A percentile compares a stretch with the other conserved stretches of the same genome.
Evolutionary conservation across 2,797 vertebrate genomes (phyloP).

Genomic region (Gymnoscopelus braueri): DNA sequence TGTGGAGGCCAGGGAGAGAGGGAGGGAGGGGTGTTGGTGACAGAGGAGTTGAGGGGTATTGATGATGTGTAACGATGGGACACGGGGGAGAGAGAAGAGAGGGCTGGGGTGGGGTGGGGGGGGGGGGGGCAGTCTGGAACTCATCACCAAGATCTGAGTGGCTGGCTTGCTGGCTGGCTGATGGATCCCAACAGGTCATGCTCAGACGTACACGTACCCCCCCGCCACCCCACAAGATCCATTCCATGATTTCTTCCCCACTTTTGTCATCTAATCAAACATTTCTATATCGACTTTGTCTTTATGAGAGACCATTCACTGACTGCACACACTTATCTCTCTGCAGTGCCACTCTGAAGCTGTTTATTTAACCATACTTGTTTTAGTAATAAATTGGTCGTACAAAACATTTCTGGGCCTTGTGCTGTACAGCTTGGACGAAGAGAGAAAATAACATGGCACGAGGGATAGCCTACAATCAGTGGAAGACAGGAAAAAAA

Average conservation of each 20-base stretch:
- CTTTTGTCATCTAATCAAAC: no score
- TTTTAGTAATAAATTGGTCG: no score
- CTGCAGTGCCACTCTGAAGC: no score
- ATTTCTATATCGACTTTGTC: no score
- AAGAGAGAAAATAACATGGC: no score
- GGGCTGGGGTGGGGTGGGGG: conserved; percentile 2
- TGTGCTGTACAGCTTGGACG: no score
- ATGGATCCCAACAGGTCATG: conserved; percentile 50
- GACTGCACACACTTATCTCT: no score
- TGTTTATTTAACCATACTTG: no score
- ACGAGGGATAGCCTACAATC: background rate
- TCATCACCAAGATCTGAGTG: conserved; percentile 53
- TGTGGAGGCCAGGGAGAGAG: background rate
- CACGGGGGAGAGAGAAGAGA: conserved; percentile 54
- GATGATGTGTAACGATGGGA: conserved; percentile 74
- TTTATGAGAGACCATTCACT: no score
- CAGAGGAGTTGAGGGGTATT: conserved; percentile 68
- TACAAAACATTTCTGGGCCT: no score
- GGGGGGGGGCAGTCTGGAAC: conserved; percentile 62
- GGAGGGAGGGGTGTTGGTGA: conserved; percentile 21
- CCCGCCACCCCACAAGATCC: conserved; percentile 14
- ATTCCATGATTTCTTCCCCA: no score
- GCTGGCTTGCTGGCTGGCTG: conserved; percentile 41
- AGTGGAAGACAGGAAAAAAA: conserved; percentile 26
- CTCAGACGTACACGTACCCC: conserved; percentile 16